Evolutionary conservation across 2,888 invertebrate species (phyloP).

Genomic region (Cephus spinipes): DNA sequence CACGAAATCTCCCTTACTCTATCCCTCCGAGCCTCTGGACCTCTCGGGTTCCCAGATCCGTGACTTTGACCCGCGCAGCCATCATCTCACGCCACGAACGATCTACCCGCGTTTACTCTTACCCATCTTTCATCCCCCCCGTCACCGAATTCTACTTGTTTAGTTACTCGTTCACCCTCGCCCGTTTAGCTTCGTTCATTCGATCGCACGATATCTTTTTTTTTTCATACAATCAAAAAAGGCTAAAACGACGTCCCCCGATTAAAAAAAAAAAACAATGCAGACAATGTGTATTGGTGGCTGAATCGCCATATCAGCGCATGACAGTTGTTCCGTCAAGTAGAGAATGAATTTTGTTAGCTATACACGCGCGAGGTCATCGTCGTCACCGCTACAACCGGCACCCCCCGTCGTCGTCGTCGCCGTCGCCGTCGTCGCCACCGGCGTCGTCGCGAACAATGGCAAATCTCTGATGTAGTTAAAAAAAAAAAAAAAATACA

Average conservation of each 20-base stretch:
- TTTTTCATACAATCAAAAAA: neutral
- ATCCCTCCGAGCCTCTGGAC: neutral
- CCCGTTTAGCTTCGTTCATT: neutral
- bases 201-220: neutral
- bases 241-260: constrained; percentile 22
- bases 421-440: neutral
- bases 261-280: constrained; percentile 64
- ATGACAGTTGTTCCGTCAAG: constrained; percentile 25
- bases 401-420: neutral
- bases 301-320: constrained; percentile 63
- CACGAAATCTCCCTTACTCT: neutral
- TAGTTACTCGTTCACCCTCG: neutral
- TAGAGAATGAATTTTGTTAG: constrained; percentile 4
- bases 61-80: neutral
- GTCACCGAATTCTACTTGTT: neutral
- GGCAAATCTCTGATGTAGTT: constrained; percentile 1
- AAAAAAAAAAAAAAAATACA: constrained; percentile 3
- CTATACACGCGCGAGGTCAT: neutral
- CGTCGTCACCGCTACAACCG: neutral
- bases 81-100: neutral
- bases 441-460: neutral
- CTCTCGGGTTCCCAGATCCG: neutral
- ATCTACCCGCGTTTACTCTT: neutral
- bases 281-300: constrained; percentile 77
- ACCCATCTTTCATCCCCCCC: neutral